A percentile compares a stretch with the other conserved stretches of the same genome.
Evolutionary conservation across 2,113 vertebrate genomes (phyloP).

Genomic region (Donacobius atricapilla): DNA sequence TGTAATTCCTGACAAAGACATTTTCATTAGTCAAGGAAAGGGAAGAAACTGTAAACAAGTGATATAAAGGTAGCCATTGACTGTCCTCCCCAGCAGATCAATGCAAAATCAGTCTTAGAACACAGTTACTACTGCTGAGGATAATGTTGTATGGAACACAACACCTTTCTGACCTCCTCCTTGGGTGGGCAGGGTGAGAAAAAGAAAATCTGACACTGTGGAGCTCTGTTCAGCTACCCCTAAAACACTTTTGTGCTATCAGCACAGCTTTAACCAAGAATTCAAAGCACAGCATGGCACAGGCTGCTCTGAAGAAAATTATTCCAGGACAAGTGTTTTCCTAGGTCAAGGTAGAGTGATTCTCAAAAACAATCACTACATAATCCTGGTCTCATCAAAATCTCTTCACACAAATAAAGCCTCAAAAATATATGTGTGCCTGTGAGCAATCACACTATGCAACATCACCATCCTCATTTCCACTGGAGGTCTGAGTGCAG

Average conservation of each 20-base stretch:
- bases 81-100: not conserved
- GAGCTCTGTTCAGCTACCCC: not conserved
- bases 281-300: not conserved
- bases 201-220: not conserved
- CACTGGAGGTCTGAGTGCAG: not conserved
- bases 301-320: not conserved
- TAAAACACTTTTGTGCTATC: not conserved
- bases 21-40: not conserved
- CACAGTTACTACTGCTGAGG: not conserved
- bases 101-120: not conserved
- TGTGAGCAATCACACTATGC: too few relatives aligned
- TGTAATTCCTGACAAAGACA: not conserved
- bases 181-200: not conserved
- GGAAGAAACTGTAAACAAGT: not conserved
- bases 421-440: fast-evolving
- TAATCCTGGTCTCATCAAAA: not conserved
- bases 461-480: not conserved
- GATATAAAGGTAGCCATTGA: not conserved
- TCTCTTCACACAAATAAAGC: not conserved
- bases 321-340: not conserved
- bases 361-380: not conserved
- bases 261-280: not conserved
- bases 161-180: too few relatives aligned
- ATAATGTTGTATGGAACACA: not conserved
- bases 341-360: not conserved